These are phyloP conservation scores for Orcinus orca DNA, from an alignment of 2,113 vertebrate genomes.

Conservation along the genomic window DNA sequence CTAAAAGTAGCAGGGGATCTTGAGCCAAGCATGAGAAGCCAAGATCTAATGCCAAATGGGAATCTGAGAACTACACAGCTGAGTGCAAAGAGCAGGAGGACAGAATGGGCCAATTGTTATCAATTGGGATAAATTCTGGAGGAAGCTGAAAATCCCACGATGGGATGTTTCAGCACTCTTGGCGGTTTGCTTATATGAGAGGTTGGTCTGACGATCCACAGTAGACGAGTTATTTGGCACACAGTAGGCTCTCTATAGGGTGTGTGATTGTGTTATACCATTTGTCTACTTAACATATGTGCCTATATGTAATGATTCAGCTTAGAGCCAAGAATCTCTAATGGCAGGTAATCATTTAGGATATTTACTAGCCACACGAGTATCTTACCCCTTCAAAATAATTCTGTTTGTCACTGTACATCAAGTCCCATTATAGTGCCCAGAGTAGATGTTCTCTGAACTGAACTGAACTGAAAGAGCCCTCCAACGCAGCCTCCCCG, in stretches of 20 bases:
- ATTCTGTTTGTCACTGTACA: not conserved
- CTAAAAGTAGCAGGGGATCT: not conserved
- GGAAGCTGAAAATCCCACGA: not conserved
- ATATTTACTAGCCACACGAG: not conserved
- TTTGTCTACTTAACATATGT: not conserved
- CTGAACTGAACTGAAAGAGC: not conserved
- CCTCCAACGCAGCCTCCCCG: rapidly evolving
- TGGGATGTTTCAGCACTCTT: not conserved
- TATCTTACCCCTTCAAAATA: not conserved
- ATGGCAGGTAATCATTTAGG: not conserved
- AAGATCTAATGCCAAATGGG: not conserved
- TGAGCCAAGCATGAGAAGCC: constrained; percentile 30
- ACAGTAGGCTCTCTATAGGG: not conserved
- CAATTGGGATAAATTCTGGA: not conserved
- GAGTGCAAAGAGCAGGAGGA: not conserved
- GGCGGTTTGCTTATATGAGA: not conserved
- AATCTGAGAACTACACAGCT: not conserved
- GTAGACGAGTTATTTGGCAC: not conserved
- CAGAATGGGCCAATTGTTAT: not conserved
- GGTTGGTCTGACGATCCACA: not conserved
- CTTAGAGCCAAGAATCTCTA: not conserved
- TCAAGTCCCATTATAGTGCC: not conserved
- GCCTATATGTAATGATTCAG: not conserved
- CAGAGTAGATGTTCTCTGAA: not conserved
- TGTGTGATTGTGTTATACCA: not conserved